Evolutionary conservation across 2,797 vertebrate species (phyloP), one percentile per base, ranked within the genome.

Genomic region (Borostomias antarcticus): DNA sequence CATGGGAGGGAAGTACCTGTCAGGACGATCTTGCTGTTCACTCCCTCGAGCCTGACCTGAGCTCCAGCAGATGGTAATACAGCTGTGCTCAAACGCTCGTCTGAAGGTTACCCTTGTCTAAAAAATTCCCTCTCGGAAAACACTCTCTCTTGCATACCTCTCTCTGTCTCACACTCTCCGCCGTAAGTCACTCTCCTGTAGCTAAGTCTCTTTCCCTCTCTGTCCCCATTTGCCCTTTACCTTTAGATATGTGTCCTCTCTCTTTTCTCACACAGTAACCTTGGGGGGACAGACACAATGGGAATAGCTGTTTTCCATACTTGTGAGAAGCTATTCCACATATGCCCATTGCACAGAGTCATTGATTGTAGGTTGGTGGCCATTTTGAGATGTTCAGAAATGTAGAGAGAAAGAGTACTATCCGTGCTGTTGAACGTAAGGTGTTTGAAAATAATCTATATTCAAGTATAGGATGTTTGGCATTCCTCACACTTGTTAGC

Each of bases 1-100:
- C 32, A n/a, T n/a, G 63, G 23, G n/a, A 76, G 53, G 59, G 19
- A 35, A n/a, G 57, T 74, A 70, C 57, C 48, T 47, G 64, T 74
- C 62, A 60, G 17, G 73, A 53, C 59, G 59, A 62, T 50, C 21
- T 1, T 58, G 66, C 21, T 62, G 13, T 33, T 61, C 45, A 32
- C 45, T 72, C 74, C 62, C 65, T 71, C 52, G 67, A 68, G 73
- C 52, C 32, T 43, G 33, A 62, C 54, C 70, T 61, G 58, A 35
- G 58, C 40, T 66, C 47, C 23, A 80, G 70, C 81, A 87, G 83
- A 87, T 83, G 87, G 75, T 25, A 43, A 45, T 60, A 67, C 80
- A 80, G 76, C 75, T 86, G 83, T 79, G 70, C 61, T 78, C 63
- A 40, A 68, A 58, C 78, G 68, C 77, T 69, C 50, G 57, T 45